Percentiles rank a stretch among this genome's conserved stretches.
Evolutionary conservation across 2,797 vertebrate genomes (phyloP).

Genomic region (Mus caroli): DNA sequence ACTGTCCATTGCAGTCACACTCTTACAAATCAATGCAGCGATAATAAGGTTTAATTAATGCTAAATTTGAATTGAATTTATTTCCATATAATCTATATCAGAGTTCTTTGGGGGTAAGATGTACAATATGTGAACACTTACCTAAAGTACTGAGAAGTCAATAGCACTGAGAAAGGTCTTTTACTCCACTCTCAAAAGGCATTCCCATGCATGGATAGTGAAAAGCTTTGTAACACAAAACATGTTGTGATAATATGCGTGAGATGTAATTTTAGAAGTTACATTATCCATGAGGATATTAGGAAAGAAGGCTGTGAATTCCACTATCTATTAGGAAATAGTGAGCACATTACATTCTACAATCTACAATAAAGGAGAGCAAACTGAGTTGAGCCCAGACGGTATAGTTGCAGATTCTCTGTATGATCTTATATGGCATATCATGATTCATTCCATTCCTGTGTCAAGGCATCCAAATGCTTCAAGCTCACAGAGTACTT

Average conservation of each 20-base stretch:
- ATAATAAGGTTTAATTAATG: conserved; percentile 50
- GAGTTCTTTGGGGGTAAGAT: background rate
- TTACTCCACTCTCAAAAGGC: background rate
- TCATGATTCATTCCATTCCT: background rate
- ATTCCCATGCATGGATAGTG: background rate
- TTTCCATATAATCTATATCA: conserved; percentile 49
- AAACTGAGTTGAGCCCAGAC: conserved; percentile 8
- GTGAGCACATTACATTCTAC: background rate
- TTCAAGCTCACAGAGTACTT: conserved; percentile 22
- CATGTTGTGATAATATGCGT: conserved; percentile 13
- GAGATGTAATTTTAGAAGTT: conserved; percentile 34
- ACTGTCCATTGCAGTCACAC: background rate
- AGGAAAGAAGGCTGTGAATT: conserved; percentile 47
- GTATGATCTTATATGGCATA: background rate
- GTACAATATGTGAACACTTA: conserved; percentile 19
- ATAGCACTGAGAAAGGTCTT: background rate
- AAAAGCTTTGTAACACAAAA: conserved; percentile 9
- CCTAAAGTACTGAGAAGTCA: background rate
- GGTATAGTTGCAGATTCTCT: background rate
- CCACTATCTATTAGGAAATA: conserved; percentile 23
- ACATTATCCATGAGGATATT: conserved; percentile 35
- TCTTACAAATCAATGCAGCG: conserved; percentile 28
- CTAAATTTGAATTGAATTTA: conserved; percentile 65
- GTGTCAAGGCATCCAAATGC: background rate
- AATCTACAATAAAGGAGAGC: conserved; percentile 19